Conservation (phyloP, 2,113 vertebrate genomes). For the Australoheros scitulus region DNA sequence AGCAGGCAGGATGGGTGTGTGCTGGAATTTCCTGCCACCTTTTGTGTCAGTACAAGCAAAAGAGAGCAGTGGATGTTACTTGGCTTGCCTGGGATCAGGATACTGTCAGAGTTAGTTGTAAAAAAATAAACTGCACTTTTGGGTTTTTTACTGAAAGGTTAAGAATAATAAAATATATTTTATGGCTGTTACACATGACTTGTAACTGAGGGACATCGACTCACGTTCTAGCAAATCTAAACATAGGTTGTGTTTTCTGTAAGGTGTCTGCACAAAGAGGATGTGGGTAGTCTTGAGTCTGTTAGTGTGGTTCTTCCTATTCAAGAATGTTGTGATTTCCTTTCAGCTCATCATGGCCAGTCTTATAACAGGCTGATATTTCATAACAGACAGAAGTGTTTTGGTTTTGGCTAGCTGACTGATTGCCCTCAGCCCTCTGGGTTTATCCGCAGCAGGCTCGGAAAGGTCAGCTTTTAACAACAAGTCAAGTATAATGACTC, state of each 20-base stretch:
- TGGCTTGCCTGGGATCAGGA: slow-evolving; percentile 13
- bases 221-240: slow-evolving; percentile 2
- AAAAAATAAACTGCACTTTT: background rate
- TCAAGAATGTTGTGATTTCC: slow-evolving; percentile 62
- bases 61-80: slow-evolving; percentile 52
- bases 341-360: slow-evolving; percentile 15
- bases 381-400: slow-evolving; percentile 34
- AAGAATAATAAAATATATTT: background rate
- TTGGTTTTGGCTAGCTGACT: slow-evolving; percentile 27
- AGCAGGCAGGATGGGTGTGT: slow-evolving; percentile 74
- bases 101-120: background rate
- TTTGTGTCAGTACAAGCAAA: slow-evolving; percentile 51
- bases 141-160: background rate
- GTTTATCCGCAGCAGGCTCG: slow-evolving; percentile 52
- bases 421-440: slow-evolving; percentile 35
- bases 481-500: slow-evolving; percentile 74
- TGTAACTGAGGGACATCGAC: fast-evolving
- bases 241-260: slow-evolving; percentile 28
- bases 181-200: background rate
- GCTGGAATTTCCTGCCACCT: slow-evolving; percentile 78
- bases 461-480: slow-evolving; percentile 73
- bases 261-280: slow-evolving; percentile 48
- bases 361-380: slow-evolving; percentile 43
- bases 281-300: slow-evolving; percentile 62
- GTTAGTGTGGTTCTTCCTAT: slow-evolving; percentile 38